These are phyloP conservation scores for Melanotus villosus DNA, from an alignment of 2,888 invertebrate genomes.

Conservation along the genomic window DNA sequence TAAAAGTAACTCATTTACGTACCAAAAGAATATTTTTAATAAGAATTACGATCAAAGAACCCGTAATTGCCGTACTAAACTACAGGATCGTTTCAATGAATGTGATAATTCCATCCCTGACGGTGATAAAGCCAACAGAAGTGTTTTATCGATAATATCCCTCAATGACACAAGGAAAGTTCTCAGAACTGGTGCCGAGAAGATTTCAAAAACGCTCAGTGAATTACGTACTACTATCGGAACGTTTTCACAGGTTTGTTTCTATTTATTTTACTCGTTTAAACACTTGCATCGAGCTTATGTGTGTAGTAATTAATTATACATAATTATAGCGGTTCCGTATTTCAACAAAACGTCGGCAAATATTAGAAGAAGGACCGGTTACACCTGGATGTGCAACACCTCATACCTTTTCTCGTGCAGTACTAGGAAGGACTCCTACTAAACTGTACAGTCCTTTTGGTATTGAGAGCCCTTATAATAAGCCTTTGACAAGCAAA, in stretches of 20 bases:
- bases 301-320: no score
- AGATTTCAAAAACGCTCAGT: conserved; percentile 77
- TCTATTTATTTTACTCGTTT: no score
- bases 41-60: conserved; percentile 19
- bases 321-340: conserved; percentile 72
- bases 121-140: conserved; percentile 55
- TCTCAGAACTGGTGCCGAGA: conserved; percentile 77
- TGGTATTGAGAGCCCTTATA: conserved; percentile 78
- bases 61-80: conserved; percentile 59
- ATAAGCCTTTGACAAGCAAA: conserved; percentile 29
- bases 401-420: conserved; percentile 68
- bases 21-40: conserved; percentile 56
- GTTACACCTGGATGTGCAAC: conserved; percentile 69
- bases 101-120: conserved; percentile 24
- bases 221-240: conserved; percentile 77
- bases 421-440: conserved; percentile 76
- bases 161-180: conserved; percentile 77
- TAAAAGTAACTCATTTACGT: conserved; percentile 59
- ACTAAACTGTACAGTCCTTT: conserved; percentile 84
- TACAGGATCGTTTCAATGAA: conserved; percentile 63
- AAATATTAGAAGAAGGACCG: conserved; percentile 71
- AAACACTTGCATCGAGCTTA: no score
- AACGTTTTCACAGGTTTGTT: conserved; percentile 76
- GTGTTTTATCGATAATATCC: conserved; percentile 66
- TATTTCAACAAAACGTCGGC: conserved; percentile 71